Conservation (phyloP, 2,888 invertebrate genomes). For the Chrysomela aeneicollis region DNA sequence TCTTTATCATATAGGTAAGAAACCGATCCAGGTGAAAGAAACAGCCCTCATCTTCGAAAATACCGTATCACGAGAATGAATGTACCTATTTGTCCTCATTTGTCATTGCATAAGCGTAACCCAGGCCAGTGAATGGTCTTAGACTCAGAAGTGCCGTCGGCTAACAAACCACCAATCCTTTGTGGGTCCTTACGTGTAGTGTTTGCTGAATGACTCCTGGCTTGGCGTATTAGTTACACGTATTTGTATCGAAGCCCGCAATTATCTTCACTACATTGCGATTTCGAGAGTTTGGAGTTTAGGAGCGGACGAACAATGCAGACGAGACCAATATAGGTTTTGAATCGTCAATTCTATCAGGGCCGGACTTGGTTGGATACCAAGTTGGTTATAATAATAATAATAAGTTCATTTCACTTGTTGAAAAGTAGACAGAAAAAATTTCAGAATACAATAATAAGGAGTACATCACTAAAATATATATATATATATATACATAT, state of each 20-base stretch:
- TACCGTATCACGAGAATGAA: conserved; percentile 19
- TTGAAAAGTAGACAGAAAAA: no score
- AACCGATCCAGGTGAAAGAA: not conserved
- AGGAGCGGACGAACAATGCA: conserved; percentile 32
- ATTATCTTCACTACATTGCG: conserved; percentile 55
- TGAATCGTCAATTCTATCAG: not conserved
- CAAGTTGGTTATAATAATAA: no score
- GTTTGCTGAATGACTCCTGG: conserved; percentile 23
- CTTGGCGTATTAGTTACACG: conserved; percentile 29
- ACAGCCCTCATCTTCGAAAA: conserved; percentile 5
- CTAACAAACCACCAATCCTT: conserved; percentile 27
- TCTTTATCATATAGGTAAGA: no score
- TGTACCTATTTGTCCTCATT: conserved; percentile 18
- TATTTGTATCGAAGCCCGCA: conserved; percentile 50
- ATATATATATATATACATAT: no score
- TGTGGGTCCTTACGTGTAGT: conserved; percentile 23
- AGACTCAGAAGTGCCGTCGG: conserved; percentile 16
- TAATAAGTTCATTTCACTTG: no score
- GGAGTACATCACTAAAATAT: no score
- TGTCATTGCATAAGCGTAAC: conserved; percentile 14
- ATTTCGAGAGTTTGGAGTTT: conserved; percentile 48
- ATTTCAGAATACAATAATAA: no score
- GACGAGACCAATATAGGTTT: conserved; percentile 28
- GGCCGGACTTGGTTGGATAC: not conserved
- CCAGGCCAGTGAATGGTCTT: conserved; percentile 6